phyloP scores from a whole-genome alignment of 2,888 invertebrate genomes.

The Polylopha cassiicola region DNA sequence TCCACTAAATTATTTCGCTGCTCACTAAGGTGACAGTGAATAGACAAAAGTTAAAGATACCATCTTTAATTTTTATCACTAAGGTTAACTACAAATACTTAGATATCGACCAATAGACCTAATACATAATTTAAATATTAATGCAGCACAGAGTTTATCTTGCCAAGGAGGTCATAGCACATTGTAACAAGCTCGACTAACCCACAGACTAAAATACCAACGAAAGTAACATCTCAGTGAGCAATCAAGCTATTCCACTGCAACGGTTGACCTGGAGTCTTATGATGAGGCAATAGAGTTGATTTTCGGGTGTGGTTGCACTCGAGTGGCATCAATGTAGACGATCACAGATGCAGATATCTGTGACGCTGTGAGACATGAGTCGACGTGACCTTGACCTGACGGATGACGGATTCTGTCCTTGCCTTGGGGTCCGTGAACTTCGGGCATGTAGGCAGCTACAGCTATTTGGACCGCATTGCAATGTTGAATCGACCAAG shows the following conservation, averaged over 20 bases:
- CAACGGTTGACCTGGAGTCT: slow-evolving; percentile 29
- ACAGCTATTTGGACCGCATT: slow-evolving; percentile 22
- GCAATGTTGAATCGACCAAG: slow-evolving; percentile 4
- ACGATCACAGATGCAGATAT: slow-evolving; percentile 72
- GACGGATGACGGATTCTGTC: slow-evolving; percentile 70
- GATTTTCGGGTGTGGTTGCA: slow-evolving; percentile 42
- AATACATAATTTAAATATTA: too few species aligned
- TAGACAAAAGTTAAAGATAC: too few species aligned
- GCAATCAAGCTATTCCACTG: slow-evolving; percentile 39
- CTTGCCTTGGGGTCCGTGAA: slow-evolving; percentile 70
- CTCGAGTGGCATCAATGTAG: slow-evolving; percentile 58
- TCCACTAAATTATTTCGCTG: slow-evolving; percentile 16
- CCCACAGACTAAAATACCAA: slow-evolving; percentile 46
- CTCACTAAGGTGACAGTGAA: too few species aligned
- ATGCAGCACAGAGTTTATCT: too few species aligned
- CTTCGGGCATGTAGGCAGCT: slow-evolving; percentile 48
- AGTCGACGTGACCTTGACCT: slow-evolving; percentile 67
- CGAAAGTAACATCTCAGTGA: slow-evolving; percentile 57
- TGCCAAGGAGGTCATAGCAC: too few species aligned
- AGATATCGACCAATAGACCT: too few species aligned
- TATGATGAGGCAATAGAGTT: slow-evolving; percentile 50
- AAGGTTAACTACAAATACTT: too few species aligned
- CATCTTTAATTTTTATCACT: too few species aligned
- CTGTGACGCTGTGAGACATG: slow-evolving; percentile 59
- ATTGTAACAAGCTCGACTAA: slow-evolving; percentile 12